A percentile compares a stretch with the other conserved stretches of the same genome.
These are phyloP conservation scores for Battus philenor DNA, from an alignment of 1,140 invertebrate genomes.

Conservation along the genomic window DNA sequence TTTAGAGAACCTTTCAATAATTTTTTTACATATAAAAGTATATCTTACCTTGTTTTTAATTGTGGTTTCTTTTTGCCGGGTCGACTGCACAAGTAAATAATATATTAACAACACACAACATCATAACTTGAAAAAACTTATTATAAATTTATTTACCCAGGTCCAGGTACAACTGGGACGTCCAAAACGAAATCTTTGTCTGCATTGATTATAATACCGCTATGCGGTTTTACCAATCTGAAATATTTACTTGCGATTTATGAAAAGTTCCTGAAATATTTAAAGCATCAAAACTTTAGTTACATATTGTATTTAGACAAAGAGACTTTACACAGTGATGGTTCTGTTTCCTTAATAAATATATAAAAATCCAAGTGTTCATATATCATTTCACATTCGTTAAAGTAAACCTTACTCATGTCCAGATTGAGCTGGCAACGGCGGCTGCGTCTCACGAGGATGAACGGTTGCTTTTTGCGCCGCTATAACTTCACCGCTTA, in stretches of 20 bases:
- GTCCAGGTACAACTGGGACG: slow-evolving; percentile 39
- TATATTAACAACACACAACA: slow-evolving; percentile 1
- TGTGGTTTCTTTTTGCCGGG: slow-evolving; percentile 28
- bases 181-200: slow-evolving; percentile 50
- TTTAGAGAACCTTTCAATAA: no score
- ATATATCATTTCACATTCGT: background rate
- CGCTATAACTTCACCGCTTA: slow-evolving; percentile 50
- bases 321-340: no score
- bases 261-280: no score
- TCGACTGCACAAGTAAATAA: slow-evolving; percentile 12
- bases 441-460: slow-evolving; percentile 38
- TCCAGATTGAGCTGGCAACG: slow-evolving; percentile 50
- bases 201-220: slow-evolving; percentile 56
- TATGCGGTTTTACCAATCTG: slow-evolving; percentile 59
- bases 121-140: background rate
- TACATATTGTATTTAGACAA: no score
- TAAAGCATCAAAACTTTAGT: no score
- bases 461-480: slow-evolving; percentile 42
- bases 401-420: slow-evolving; percentile 46
- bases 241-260: no score
- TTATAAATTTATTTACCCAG: slow-evolving; percentile 28
- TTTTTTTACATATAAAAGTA: no score
- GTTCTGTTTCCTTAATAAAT: no score
- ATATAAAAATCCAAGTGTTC: background rate
- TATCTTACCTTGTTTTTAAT: slow-evolving; percentile 42